phyloP scores from a whole-genome alignment of 2,888 invertebrate genomes.

The Adelognathus sp. region DNA sequence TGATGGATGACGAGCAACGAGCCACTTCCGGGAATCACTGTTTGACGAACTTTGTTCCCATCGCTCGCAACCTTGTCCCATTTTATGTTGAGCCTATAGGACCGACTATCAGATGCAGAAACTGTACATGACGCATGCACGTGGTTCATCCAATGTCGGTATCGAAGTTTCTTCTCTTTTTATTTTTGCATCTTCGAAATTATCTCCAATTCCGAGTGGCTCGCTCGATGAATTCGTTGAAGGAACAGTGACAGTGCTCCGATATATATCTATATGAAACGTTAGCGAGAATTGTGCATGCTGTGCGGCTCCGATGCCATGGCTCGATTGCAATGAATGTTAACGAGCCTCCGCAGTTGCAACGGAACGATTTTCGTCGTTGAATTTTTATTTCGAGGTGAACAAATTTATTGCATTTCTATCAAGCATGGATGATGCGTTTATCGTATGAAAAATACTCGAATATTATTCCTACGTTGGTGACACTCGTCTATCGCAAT shows the following conservation, averaged over 20 bases:
- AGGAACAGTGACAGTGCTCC: too few relatives aligned
- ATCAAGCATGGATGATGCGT: not conserved
- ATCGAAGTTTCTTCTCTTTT: not conserved
- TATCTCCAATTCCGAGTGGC: too few relatives aligned
- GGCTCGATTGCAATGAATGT: too few relatives aligned
- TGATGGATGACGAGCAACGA: conserved; percentile 77
- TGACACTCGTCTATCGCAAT: not conserved
- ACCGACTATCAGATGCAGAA: conserved; percentile 8
- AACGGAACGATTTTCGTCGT: too few relatives aligned
- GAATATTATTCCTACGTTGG: not conserved
- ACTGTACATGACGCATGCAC: not conserved
- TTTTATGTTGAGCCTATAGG: conserved; percentile 59
- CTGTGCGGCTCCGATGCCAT: too few relatives aligned
- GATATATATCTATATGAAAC: too few relatives aligned
- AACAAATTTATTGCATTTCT: too few relatives aligned
- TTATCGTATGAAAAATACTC: not conserved
- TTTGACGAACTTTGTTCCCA: conserved; percentile 72
- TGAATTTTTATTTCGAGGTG: too few relatives aligned
- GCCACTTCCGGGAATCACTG: conserved; percentile 77
- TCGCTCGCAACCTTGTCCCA: conserved; percentile 75
- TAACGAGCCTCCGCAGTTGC: too few relatives aligned
- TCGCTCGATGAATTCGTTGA: too few relatives aligned
- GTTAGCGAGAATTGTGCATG: too few relatives aligned
- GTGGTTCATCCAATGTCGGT: not conserved
- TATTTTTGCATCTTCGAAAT: not conserved